Percentiles rank a stretch among this genome's conserved stretches.
phyloP scores from a whole-genome alignment of 2,888 invertebrate genomes.

The Drosophila nr. medialis region DNA sequence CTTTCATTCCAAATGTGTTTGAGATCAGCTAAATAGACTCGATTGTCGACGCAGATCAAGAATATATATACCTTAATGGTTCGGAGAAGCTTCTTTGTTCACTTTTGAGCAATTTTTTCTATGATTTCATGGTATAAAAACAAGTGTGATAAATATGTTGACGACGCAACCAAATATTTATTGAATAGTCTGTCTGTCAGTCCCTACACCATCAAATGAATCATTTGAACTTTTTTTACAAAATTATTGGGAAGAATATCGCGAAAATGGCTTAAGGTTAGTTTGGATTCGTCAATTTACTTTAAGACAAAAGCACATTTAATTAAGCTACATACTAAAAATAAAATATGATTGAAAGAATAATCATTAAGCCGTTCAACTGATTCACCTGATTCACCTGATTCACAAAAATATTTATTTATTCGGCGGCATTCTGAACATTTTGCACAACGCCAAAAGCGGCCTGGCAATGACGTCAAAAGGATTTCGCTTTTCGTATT shows the following conservation, averaged over 20 bases:
- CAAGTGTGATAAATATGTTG: background rate
- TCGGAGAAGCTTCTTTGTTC: background rate
- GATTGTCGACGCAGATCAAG: too few relatives aligned
- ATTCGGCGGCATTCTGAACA: background rate
- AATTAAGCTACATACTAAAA: background rate
- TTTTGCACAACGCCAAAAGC: slow-evolving; percentile 16
- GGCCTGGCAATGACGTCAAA: slow-evolving; percentile 65
- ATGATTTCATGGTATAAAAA: background rate
- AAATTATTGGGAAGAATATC: too few relatives aligned
- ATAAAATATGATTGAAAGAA: background rate
- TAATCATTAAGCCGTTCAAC: background rate
- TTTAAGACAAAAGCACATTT: background rate
- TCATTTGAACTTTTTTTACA: too few relatives aligned
- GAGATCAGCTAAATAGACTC: background rate
- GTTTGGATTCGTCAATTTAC: background rate
- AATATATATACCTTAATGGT: background rate
- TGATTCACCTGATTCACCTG: background rate
- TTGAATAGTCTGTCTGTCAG: background rate
- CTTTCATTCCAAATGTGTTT: background rate
- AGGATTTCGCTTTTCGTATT: slow-evolving; percentile 47
- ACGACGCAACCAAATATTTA: background rate
- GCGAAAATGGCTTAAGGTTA: background rate
- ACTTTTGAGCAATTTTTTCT: background rate
- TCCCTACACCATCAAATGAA: background rate
- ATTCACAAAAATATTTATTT: background rate